Evolutionary conservation across 1,140 invertebrate genomes (phyloP), one percentile per base, ranked within the genome.

Genomic region (Drosophila kanapiae): DNA sequence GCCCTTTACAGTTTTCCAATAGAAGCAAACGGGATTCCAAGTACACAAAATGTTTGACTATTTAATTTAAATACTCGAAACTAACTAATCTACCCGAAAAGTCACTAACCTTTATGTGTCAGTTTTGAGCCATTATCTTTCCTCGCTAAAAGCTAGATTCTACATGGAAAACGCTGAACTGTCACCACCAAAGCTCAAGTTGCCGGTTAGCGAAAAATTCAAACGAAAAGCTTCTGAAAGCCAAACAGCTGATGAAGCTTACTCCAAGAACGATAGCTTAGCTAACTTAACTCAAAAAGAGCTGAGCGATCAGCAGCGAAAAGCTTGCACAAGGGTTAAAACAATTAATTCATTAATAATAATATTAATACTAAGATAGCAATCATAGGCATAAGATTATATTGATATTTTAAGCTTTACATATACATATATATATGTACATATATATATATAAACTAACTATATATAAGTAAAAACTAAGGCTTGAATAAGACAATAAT

Each of bases 161-260:
- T 18, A 31, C 3, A 16, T 6, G 8, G 10, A 9, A 35, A 48
- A 31, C 14, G 16, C 58, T 48, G 1, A 62, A 16, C 7, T 62
- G 47, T 18, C 59, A 49, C 6, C 47, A 37, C 31, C 29, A 37
- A 54, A 37, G 16, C 51, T 33, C 1, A 7, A 61, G 13, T 27
- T 51, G 16, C 27, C 56, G 33, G 18, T 35, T 35, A 23, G n/a
- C 59, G 5, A 7, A 11, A 51, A 38, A 62, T 53, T 62, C 11
- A 62, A 62, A 62, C 11, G 7, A 29, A 53, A 62, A 62, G 59
- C 47, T 62, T 13, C 3, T 11, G 6, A 42, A 57, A 57, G 11
- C 16, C 37, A 33, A 60, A 11, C 38, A 59, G 57, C 57, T 48
- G 53, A 38, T 14, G 5, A 8, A 37, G 18, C 51, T 23, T 54